phyloP scores from a whole-genome alignment of 2,888 invertebrate genomes.

The Nudaria mundana region DNA sequence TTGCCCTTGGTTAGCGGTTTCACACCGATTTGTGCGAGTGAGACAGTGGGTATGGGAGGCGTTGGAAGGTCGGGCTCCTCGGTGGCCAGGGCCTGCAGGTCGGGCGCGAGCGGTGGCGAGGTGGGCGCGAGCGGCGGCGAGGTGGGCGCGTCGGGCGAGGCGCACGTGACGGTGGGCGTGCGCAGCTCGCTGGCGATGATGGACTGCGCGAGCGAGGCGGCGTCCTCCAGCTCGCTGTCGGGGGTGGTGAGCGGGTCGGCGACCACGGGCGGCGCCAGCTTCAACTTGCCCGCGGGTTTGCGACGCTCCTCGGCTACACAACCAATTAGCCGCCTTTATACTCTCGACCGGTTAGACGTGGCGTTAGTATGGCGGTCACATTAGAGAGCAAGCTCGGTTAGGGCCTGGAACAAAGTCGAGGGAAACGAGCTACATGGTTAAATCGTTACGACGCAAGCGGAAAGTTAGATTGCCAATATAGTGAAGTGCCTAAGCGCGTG shows the following conservation, averaged over 20 bases:
- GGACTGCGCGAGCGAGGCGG: constrained; percentile 67
- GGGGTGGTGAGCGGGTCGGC: constrained; percentile 71
- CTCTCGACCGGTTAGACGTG: constrained; percentile 74
- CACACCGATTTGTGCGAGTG: constrained; percentile 75
- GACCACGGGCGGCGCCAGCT: constrained; percentile 61
- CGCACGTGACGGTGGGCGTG: constrained; percentile 53
- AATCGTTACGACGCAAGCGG: constrained; percentile 72
- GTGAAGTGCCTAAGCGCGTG: constrained; percentile 53
- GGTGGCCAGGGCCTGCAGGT: constrained; percentile 45
- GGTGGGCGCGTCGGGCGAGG: constrained; percentile 41
- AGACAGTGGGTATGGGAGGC: constrained; percentile 75
- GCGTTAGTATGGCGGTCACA: constrained; percentile 81
- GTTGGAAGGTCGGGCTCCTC: constrained; percentile 69
- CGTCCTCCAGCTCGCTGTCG: constrained; percentile 77
- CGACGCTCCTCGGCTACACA: constrained; percentile 79
- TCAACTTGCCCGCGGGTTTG: constrained; percentile 69
- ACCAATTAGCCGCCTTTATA: constrained; percentile 75
- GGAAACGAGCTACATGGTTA: constrained; percentile 78
- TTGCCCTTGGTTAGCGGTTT: constrained; percentile 53
- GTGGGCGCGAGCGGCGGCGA: constrained; percentile 31
- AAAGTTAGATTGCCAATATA: constrained; percentile 66
- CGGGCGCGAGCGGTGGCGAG: constrained; percentile 28
- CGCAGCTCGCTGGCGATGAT: constrained; percentile 74
- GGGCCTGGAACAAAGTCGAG: constrained; percentile 82
- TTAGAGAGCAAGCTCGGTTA: constrained; percentile 82